These are phyloP conservation scores for Bombus difficillimus DNA, from an alignment of 1,140 invertebrate species.

Conservation along the genomic window DNA sequence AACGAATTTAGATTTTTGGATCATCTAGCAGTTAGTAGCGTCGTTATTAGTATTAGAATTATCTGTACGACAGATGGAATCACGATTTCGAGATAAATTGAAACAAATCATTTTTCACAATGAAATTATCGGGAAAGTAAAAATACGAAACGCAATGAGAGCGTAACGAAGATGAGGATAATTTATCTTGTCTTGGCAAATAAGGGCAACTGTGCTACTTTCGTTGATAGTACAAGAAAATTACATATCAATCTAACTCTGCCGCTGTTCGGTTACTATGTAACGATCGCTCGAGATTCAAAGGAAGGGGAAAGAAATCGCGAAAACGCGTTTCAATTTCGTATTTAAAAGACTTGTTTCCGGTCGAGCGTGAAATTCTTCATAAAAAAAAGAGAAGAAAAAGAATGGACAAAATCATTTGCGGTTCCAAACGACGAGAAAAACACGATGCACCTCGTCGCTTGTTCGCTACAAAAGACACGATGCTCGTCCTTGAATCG, in stretches of 20 bases:
- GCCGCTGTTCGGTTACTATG: no score
- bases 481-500: slow-evolving; percentile 46
- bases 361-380: background rate
- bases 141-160: background rate
- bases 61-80: no score
- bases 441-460: slow-evolving; percentile 28
- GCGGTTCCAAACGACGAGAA: background rate
- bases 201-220: background rate
- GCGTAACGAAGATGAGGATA: background rate
- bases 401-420: background rate
- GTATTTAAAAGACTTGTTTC: background rate
- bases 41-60: no score
- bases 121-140: background rate
- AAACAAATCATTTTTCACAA: background rate
- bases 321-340: no score
- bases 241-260: no score
- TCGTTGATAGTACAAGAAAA: no score
- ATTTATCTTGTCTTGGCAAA: background rate
- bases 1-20: no score
- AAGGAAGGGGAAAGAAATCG: background rate
- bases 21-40: no score
- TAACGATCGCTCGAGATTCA: no score
- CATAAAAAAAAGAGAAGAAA: no score
- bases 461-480: slow-evolving; percentile 12
- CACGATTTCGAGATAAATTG: background rate